These are phyloP conservation scores for Anser brachyrhynchus DNA, from an alignment of 2,113 vertebrate genomes.

Conservation along the genomic window DNA sequence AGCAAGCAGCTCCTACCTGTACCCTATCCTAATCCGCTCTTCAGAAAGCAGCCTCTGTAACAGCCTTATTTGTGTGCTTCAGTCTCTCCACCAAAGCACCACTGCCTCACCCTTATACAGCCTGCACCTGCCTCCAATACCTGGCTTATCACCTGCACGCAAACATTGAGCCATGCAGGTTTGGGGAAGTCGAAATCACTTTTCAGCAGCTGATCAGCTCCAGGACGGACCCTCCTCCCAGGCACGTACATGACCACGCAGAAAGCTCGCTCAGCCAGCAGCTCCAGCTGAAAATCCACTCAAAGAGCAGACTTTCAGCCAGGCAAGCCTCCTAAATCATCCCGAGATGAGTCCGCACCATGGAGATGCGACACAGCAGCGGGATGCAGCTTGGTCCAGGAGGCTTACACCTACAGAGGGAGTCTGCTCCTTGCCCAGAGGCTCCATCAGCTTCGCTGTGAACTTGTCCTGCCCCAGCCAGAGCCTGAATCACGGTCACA, in stretches of 20 bases:
- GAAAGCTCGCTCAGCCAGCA: background rate
- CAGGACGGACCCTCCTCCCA: background rate
- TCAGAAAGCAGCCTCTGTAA: background rate
- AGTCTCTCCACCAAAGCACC: background rate
- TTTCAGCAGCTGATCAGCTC: background rate
- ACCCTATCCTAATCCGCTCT: background rate
- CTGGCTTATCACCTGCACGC: background rate
- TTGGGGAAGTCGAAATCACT: background rate
- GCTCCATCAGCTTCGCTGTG: background rate
- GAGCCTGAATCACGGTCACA: slow-evolving; percentile 43
- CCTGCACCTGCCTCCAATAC: background rate
- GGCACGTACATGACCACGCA: background rate
- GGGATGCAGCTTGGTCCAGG: background rate
- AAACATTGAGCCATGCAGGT: background rate
- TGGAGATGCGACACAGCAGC: fast-evolving
- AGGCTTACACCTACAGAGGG: background rate
- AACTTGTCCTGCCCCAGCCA: background rate
- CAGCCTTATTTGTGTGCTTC: background rate
- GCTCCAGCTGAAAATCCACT: background rate
- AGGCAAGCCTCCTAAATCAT: background rate
- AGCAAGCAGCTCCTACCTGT: background rate
- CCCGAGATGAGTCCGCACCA: fast-evolving
- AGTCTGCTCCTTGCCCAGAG: background rate
- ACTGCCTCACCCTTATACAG: background rate
- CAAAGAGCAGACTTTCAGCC: background rate